Base-by-base conservation (phyloP, 1,140 invertebrate genomes). In the Ostrea edulis region DNA sequence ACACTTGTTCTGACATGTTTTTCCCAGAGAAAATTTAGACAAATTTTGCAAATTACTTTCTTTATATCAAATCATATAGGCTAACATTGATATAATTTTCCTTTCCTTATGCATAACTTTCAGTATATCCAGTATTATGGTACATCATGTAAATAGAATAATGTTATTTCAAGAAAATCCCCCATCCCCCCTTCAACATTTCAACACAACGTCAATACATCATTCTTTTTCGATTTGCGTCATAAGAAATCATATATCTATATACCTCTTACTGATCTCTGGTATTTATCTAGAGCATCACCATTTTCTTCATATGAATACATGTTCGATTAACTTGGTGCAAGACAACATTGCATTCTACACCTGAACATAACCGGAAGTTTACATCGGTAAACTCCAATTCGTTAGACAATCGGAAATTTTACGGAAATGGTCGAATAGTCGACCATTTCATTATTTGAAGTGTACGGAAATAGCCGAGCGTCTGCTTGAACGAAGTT, bases 221-320 rank as follows among this genome's bases (percentile, higher is more conserved):
- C 2, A 29, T 14, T 11, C 25, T 9, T 77, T 77, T 11, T 14
- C 9, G 11, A 11, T 8, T 0, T 12, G 12, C 22, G 35, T 77
- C 22, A 77, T 11, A 29, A 35, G 35, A 35, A 29, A 14, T 14
- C 22, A 35, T 11, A 35, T 29, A 35, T 11, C 7, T 14, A 82
- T 25, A 71, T 77, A 91, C 90, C 90, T 90, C 89, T 87, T 2
- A 91, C 68, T 35, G 89, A 71, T 77, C 82, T 55, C n/a, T 88
- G 89, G 35, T 87, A 85, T 82, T 90, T 88, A 81, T 90, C 86
- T 62, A 81, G 84, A 44, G 68, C 86, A 71, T 84, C 44, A 22
- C 71, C 86, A 20, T 84, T 87, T 52, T 84, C 82, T 58, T 85
- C 85, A 35, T 89, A 89, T 29, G 88, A 85, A 86, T 89, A 89